phyloP scores from a whole-genome alignment of 2,113 vertebrate species.

The Amblyornis subalaris region DNA sequence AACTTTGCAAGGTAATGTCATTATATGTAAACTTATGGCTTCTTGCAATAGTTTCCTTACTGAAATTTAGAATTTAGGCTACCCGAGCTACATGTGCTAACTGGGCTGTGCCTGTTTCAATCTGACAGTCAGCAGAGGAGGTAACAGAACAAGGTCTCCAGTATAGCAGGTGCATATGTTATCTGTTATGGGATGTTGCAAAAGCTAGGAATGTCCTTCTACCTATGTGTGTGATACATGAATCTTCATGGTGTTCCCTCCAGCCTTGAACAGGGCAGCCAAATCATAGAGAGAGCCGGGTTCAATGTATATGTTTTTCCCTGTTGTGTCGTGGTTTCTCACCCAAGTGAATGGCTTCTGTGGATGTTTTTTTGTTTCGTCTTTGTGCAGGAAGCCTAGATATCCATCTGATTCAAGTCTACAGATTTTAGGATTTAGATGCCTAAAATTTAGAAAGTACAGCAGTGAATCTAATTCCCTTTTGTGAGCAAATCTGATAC shows the following conservation, averaged over 20 bases:
- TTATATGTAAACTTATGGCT: background rate
- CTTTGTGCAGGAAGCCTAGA: background rate
- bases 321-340: background rate
- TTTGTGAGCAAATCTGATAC: background rate
- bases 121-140: background rate
- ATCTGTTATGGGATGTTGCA: background rate
- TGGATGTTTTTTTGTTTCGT: background rate
- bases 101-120: background rate
- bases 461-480: background rate
- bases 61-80: background rate
- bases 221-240: background rate
- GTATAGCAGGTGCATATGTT: background rate
- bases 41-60: background rate
- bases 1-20: fast-evolving
- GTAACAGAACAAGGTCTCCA: background rate
- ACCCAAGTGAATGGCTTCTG: background rate
- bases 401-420: background rate
- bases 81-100: background rate
- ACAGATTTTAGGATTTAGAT: background rate
- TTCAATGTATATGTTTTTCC: background rate
- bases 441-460: background rate
- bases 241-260: background rate
- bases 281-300: background rate
- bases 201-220: background rate
- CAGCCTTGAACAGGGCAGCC: background rate